These are phyloP conservation scores for Macrotrachela quadricornifera DNA, from an alignment of 1,140 invertebrate species.

Conservation along the genomic window DNA sequence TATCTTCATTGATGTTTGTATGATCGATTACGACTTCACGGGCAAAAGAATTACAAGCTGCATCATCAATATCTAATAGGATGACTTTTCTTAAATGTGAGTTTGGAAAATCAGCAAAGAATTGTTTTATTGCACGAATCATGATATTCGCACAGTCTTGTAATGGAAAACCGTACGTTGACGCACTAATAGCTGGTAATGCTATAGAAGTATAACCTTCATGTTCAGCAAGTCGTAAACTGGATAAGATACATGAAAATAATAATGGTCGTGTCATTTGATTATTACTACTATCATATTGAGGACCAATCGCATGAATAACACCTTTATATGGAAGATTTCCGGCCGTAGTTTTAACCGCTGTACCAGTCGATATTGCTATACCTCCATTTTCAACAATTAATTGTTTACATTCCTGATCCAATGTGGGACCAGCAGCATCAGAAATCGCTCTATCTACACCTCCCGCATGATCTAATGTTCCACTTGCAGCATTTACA, in stretches of 20 bases:
- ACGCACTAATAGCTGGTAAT: background rate
- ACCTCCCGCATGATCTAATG: conserved; percentile 52
- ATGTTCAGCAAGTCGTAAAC: background rate
- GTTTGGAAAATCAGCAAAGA: background rate
- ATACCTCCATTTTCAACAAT: conserved; percentile 44
- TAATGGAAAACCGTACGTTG: background rate
- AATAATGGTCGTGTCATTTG: background rate
- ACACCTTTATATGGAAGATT: conserved; percentile 57
- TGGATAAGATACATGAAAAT: background rate
- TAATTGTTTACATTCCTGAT: conserved; percentile 41
- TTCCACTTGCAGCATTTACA: conserved; percentile 68
- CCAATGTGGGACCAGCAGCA: conserved; percentile 24
- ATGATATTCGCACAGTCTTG: background rate
- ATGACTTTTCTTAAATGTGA: too few relatives aligned
- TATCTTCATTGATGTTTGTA: too few relatives aligned
- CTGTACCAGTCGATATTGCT: conserved; percentile 46
- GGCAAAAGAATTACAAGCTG: too few relatives aligned
- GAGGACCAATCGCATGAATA: conserved; percentile 67
- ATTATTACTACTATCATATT: conserved; percentile 20
- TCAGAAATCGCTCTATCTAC: conserved; percentile 63
- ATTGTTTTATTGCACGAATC: background rate
- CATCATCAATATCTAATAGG: too few relatives aligned
- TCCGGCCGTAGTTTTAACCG: conserved; percentile 52
- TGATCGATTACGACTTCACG: too few relatives aligned
- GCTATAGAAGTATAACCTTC: background rate